A percentile compares a stretch with the other conserved stretches of the same genome.
phyloP scores from a whole-genome alignment of 1,140 invertebrate species.

The Zaprionus capensis region DNA sequence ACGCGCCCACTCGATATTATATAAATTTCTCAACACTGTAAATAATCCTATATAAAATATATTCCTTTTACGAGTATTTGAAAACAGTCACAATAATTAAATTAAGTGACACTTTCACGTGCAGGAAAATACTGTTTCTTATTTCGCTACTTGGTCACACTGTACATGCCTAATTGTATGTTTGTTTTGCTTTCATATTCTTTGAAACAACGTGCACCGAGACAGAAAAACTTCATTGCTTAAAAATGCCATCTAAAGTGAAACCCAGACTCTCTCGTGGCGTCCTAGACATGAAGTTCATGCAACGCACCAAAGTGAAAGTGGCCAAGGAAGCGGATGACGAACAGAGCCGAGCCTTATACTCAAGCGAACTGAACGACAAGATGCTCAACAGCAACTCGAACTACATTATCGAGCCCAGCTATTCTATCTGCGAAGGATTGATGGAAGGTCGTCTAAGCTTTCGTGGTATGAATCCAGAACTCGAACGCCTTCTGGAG shows the following conservation, averaged over 20 bases:
- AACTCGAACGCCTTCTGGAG: slow-evolving; percentile 91
- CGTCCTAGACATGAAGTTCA: slow-evolving; percentile 93
- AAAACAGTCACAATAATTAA: neutral
- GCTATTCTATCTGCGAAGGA: slow-evolving; percentile 90
- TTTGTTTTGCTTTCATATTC: slow-evolving; percentile 66
- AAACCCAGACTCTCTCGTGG: slow-evolving; percentile 87
- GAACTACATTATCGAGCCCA: slow-evolving; percentile 90
- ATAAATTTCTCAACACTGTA: neutral
- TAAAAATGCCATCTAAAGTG: slow-evolving; percentile 66
- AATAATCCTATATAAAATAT: neutral
- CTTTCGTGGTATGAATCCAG: slow-evolving; percentile 95
- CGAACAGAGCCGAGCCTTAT: slow-evolving; percentile 87
- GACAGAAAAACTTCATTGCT: neutral
- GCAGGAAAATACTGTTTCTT: neutral
- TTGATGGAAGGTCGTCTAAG: slow-evolving; percentile 92
- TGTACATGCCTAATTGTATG: slow-evolving; percentile 23
- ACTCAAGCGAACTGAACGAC: slow-evolving; percentile 88
- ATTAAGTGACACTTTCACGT: neutral
- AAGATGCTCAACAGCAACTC: slow-evolving; percentile 86
- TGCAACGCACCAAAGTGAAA: slow-evolving; percentile 94
- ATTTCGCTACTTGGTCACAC: neutral
- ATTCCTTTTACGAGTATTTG: neutral
- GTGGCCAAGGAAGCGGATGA: slow-evolving; percentile 91
- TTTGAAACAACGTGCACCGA: slow-evolving; percentile 51
- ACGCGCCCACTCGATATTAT: neutral